Base-by-base conservation (phyloP, 2,797 vertebrate species). In the Odontamblyopus lacepedii region DNA sequence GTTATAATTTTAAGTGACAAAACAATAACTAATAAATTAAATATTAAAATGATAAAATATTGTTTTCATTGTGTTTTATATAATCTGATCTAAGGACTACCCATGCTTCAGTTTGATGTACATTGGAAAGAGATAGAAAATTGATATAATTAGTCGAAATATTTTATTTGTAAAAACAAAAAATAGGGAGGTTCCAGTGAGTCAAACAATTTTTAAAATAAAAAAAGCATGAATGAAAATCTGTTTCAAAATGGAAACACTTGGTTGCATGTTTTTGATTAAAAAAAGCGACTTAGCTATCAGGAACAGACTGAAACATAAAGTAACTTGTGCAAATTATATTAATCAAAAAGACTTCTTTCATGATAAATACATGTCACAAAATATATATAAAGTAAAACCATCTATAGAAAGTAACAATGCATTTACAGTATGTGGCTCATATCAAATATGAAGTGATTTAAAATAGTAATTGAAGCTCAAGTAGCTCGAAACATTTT, bases 111-210 rank as follows among this genome's bases (percentile, higher is more conserved):
- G 8, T 38, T 38, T 38, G 9, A 38, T 48, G 44, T 16, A 16
- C 44, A 48, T 15, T 48, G 44, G 44, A 16, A 62, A 12, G 18
- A 23, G 7, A 63, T 3, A 26, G 18, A 63, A 2, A 78, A 26
- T 64, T 48, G 69, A 0, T 78, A 78, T 69, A 3, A 73, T 55
- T 55, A 26, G 55, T 57, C 23, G 2, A 81, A 84, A 69, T 8
- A 30, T 19, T 88, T 90, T 91, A 90, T 87, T 90, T 70, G 56
- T 76, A 73, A 75, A 83, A 79, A 78, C 69, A 74, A 69, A 16
- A 48, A 41, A 26, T 29, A 74, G 68, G 30, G 2, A 65, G 18
- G 77, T 83, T 71, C 51, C 76, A 85, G 65, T 82, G 70, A 83
- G 79, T 87, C 71, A 78, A 70, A 83, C 70, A 56, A 60, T 27